Percentiles rank a stretch among this genome's conserved stretches.
Evolutionary conservation across 2,113 vertebrate genomes (phyloP).

Genomic region (Tachuris rubrigastra): DNA sequence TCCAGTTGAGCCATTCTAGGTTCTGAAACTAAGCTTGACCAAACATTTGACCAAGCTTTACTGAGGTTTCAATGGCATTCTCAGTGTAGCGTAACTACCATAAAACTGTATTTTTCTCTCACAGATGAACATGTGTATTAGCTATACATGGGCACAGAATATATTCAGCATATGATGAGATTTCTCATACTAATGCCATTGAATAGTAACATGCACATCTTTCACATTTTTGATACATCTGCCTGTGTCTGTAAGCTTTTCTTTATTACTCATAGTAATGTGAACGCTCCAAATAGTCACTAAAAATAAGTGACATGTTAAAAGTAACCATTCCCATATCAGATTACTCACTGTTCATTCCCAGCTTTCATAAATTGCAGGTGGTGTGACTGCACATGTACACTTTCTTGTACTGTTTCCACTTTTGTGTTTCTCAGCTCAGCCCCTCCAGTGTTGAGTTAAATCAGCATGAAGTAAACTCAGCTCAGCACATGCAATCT

Average conservation of each 20-base stretch:
- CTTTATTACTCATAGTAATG: slow-evolving; percentile 52
- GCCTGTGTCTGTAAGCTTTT: slow-evolving; percentile 53
- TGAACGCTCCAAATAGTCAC: slow-evolving; percentile 47
- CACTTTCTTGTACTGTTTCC: slow-evolving; percentile 33
- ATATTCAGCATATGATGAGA: not conserved
- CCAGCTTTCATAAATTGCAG: slow-evolving; percentile 57
- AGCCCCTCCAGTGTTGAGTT: slow-evolving; percentile 55
- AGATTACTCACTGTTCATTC: slow-evolving; percentile 44
- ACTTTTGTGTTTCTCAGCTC: slow-evolving; percentile 47
- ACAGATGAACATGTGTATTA: not conserved
- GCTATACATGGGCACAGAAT: not conserved
- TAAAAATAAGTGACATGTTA: slow-evolving; percentile 35
- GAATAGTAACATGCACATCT: not conserved
- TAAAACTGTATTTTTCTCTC: not conserved
- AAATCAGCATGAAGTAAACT: slow-evolving; percentile 52
- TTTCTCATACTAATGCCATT: slow-evolving; percentile 4
- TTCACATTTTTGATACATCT: slow-evolving; percentile 41
- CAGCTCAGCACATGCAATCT: slow-evolving; percentile 50
- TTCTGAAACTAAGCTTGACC: slow-evolving; percentile 50
- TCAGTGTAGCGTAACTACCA: not conserved
- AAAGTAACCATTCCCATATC: slow-evolving; percentile 42
- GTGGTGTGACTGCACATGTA: slow-evolving; percentile 47
- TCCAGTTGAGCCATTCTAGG: not conserved
- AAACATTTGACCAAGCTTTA: slow-evolving; percentile 15
- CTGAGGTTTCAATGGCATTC: slow-evolving; percentile 23